Base-by-base conservation (phyloP, 1,140 invertebrate species). In the Saxidomus purpurata region DNA sequence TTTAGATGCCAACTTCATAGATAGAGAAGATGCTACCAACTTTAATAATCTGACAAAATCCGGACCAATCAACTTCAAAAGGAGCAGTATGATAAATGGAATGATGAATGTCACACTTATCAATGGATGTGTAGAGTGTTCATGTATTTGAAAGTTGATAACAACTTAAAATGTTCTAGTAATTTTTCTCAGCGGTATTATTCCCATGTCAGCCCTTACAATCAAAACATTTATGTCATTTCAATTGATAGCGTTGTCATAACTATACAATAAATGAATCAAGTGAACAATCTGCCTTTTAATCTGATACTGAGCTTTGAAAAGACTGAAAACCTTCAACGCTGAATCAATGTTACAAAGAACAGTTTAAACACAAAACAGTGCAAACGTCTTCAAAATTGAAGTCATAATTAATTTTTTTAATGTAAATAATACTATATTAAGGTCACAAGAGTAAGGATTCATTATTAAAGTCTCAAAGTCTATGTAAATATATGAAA, bases 161-260 rank as follows among this genome's bases (percentile, higher is more conserved):
- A n/a, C n/a, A n/a, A n/a, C n/a, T n/a, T n/a, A n/a, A n/a, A n/a
- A n/a, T n/a, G n/a, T n/a, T n/a, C n/a, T n/a, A n/a, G n/a, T n/a
- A n/a, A n/a, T n/a, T n/a, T n/a, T n/a, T n/a, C n/a, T n/a, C n/a
- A n/a, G n/a, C n/a, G n/a, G n/a, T n/a, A n/a, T n/a, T n/a, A n/a
- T n/a, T n/a, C n/a, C n/a, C n/a, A n/a, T n/a, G n/a, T n/a, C n/a
- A n/a, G n/a, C n/a, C n/a, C n/a, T n/a, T n/a, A n/a, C n/a, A n/a
- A n/a, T n/a, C n/a, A n/a, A 31, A 67, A 67, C 17, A 67, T 67
- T 67, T 67, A 67, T 25, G 25, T 67, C 61, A 67, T 31, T 67
- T 36, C 25, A 2, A 31, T 67, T 67, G 19, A 67, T 31, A 67
- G 31, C 9, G 9, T 61, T 67, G 61, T 67, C 61, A 67, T 3